Evolutionary conservation across 2,113 vertebrate genomes (phyloP), one percentile per base, ranked within the genome.

Genomic region (Dicaeum eximium): DNA sequence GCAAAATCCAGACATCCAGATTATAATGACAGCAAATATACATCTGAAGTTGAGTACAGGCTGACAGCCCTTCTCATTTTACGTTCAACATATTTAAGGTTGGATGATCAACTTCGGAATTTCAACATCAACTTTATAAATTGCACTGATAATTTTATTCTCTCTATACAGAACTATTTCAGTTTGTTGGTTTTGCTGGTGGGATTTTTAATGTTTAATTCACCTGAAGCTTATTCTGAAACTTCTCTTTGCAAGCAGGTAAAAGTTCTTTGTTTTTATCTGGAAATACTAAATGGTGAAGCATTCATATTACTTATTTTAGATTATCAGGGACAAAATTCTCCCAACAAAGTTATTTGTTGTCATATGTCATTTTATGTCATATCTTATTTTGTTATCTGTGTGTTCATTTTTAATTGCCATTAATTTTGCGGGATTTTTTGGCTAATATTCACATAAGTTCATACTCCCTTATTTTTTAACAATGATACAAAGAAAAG

Each of bases 401-500:
- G 10, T 53, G 50, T 79, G 33, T 71, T 91, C 15, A 71, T 38
- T 64, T 86, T 80, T 58, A 81, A 67, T 70, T 93, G 31, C 84
- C 50, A 94, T 89, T 80, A 93, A 66, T 91, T 80, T 86, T 62
- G 51, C 35, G 50, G 37, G 6, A 24, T 73, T 92, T 92, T 82
- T 71, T 91, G 24, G 47, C 37, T 94, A 71, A 56, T 79, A 71
- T 13, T 72, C 50, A 83, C 56, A 58, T 14, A 85, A 94, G 70
- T 83, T 92, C 35, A 83, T 91, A 91, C 50, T 95, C 94, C 58
- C 93, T 93, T 96, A 38, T 84, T 92, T 95, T 73, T 96, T 95
- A 96, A 98, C 96, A 96, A 97, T 86, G 90, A 96, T 80, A 93
- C 33, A 96, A 96, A 96, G 54, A 97, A 97, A 98, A 98, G 84